Evolutionary conservation across 2,888 invertebrate species (phyloP).

Genomic region (Alloscopus bannaensis): DNA sequence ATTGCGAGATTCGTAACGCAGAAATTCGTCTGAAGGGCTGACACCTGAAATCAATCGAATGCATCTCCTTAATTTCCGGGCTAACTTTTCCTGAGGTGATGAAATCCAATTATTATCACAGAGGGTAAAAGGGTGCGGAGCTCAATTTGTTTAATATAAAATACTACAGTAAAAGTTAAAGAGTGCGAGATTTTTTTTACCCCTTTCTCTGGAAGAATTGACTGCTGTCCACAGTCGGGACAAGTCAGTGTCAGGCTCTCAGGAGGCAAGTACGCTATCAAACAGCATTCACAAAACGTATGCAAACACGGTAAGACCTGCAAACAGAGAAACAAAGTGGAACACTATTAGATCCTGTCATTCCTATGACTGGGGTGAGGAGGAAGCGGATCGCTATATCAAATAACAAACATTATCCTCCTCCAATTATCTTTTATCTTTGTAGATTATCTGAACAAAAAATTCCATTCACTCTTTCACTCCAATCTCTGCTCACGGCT

Average conservation of each 20-base stretch:
- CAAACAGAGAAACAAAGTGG: conserved; percentile 10
- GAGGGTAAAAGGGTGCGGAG: too few species aligned
- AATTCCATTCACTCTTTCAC: too few species aligned
- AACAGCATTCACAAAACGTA: conserved; percentile 77
- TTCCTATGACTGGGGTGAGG: not conserved
- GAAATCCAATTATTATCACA: not conserved
- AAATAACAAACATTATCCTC: not conserved
- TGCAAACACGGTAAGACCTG: conserved; percentile 77
- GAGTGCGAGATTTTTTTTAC: conserved; percentile 69
- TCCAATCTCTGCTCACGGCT: too few species aligned
- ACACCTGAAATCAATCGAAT: conserved; percentile 71
- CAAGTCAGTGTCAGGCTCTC: conserved; percentile 77
- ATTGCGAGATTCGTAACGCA: conserved; percentile 76
- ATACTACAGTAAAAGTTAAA: too few species aligned
- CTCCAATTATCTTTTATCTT: conserved; percentile 10
- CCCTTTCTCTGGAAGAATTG: conserved; percentile 77
- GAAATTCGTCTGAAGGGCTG: conserved; percentile 76
- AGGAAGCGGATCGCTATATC: not conserved
- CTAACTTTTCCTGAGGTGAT: too few species aligned
- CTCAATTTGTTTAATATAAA: too few species aligned
- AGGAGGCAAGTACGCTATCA: conserved; percentile 76
- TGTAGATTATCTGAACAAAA: conserved; percentile 7
- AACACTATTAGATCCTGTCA: not conserved
- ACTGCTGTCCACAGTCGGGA: conserved; percentile 77
- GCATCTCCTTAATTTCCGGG: too few species aligned